Conservation (phyloP, 2,113 vertebrate genomes). For the Strigops habroptila region DNA sequence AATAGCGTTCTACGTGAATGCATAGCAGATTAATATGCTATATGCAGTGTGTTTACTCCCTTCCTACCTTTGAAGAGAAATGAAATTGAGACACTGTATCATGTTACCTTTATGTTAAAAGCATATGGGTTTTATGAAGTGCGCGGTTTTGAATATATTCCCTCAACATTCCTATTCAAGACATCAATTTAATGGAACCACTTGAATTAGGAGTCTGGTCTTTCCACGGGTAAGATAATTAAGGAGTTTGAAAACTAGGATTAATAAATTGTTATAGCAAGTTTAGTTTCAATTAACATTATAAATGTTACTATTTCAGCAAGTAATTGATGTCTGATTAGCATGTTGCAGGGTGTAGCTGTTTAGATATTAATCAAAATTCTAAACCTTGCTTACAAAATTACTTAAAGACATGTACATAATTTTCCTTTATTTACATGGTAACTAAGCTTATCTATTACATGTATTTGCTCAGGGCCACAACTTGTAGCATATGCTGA, state of each 20-base stretch:
- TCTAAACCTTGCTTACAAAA: constrained; percentile 36
- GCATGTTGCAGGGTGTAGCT: constrained; percentile 23
- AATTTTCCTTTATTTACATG: constrained; percentile 28
- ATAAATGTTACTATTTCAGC: constrained; percentile 60
- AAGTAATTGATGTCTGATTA: constrained; percentile 69
- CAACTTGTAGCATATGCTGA: neutral
- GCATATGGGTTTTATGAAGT: neutral
- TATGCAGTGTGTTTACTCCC: neutral
- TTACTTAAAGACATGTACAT: neutral
- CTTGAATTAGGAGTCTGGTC: constrained; percentile 32
- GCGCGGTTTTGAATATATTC: neutral
- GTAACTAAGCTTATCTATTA: neutral
- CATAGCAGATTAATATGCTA: neutral
- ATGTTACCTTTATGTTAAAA: neutral
- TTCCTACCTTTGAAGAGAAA: neutral
- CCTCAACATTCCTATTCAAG: neutral
- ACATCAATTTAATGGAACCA: constrained; percentile 33
- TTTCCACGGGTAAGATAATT: constrained; percentile 54
- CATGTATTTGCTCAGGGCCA: neutral
- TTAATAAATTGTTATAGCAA: constrained; percentile 69
- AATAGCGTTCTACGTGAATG: neutral
- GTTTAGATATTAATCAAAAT: constrained; percentile 56
- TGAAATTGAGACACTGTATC: neutral
- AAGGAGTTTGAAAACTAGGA: constrained; percentile 66
- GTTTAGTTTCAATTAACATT: constrained; percentile 68